These are phyloP conservation scores for Cynopterus sphinx DNA, from an alignment of 2,797 vertebrate species.

Conservation along the genomic window DNA sequence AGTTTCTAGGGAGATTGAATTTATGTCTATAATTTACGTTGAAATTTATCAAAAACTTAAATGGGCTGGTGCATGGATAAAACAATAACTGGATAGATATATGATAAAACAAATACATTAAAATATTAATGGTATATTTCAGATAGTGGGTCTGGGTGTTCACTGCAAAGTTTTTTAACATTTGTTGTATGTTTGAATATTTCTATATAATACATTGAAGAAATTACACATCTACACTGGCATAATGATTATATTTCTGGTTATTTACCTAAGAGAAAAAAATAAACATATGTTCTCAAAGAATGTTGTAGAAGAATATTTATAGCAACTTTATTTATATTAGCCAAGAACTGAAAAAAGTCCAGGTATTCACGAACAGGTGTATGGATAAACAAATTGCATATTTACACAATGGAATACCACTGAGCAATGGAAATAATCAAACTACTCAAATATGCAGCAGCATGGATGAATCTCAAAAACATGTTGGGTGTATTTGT, in stretches of 20 bases:
- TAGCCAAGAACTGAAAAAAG: background rate
- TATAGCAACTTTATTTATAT: background rate
- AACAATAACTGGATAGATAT: background rate
- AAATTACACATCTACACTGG: background rate
- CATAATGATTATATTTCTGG: background rate
- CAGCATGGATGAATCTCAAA: background rate
- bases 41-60: background rate
- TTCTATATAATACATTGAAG: background rate
- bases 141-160: background rate
- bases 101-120: background rate
- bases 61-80: background rate
- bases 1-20: background rate
- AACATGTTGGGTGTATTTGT: background rate
- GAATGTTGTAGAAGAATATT: background rate
- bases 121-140: background rate
- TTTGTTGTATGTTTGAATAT: background rate
- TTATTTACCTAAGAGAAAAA: constrained; percentile 2
- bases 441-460: background rate
- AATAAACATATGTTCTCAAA: background rate
- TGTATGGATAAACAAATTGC: background rate
- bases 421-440: background rate
- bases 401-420: background rate
- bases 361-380: background rate
- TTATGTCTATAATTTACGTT: background rate
- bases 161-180: background rate